phyloP scores from a whole-genome alignment of 1,140 invertebrate genomes.

The Dendrolimus punctatus region DNA sequence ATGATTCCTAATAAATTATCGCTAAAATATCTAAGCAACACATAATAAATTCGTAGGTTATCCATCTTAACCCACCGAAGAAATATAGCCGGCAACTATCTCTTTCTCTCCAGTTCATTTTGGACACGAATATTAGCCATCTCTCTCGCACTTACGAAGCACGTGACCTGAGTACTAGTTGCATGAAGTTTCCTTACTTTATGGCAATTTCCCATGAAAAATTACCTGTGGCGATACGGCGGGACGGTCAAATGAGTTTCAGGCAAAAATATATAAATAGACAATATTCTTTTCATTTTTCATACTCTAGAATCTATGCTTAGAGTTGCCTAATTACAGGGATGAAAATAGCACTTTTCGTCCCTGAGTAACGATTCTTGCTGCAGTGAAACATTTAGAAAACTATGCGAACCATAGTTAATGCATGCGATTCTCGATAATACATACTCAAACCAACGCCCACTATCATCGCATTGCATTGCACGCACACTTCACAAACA shows the following conservation, averaged over 20 bases:
- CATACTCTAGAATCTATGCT: too few relatives aligned
- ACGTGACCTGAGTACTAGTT: conserved; percentile 35
- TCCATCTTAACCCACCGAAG: conserved; percentile 20
- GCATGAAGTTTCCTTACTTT: conserved; percentile 25
- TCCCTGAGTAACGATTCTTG: too few relatives aligned
- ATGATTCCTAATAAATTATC: too few relatives aligned
- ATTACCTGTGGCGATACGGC: conserved; percentile 26
- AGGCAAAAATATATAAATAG: conserved; percentile 2
- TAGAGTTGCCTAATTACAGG: too few relatives aligned
- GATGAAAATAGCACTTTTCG: too few relatives aligned
- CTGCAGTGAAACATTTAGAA: too few relatives aligned
- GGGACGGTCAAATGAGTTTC: conserved; percentile 23
- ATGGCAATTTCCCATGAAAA: conserved; percentile 34
- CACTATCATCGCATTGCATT: too few relatives aligned
- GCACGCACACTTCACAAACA: too few relatives aligned
- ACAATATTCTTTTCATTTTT: too few relatives aligned
- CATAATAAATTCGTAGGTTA: conserved; percentile 22
- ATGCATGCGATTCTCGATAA: too few relatives aligned
- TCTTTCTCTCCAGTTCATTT: conserved; percentile 8
- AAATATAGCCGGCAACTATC: conserved; percentile 18
- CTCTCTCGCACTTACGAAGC: conserved; percentile 17
- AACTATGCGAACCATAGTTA: too few relatives aligned
- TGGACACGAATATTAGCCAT: conserved; percentile 9
- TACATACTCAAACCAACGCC: too few relatives aligned
- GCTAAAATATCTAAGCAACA: conserved; percentile 4